These are phyloP conservation scores for Seriola aureovittata DNA, from an alignment of 2,113 vertebrate species.

Conservation along the genomic window DNA sequence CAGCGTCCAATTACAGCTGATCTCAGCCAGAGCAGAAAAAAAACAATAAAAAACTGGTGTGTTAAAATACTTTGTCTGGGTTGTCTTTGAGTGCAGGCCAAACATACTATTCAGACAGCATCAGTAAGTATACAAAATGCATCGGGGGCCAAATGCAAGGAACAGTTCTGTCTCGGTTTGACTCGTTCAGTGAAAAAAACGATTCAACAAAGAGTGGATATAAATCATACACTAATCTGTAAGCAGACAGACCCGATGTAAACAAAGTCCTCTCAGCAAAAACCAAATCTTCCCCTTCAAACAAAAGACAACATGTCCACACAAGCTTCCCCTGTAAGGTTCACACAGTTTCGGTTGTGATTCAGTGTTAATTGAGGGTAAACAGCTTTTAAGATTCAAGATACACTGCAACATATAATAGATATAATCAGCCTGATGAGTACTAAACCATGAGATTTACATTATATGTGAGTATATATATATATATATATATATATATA, in stretches of 20 bases:
- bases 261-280: conserved; percentile 27
- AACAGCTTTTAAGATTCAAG: not conserved
- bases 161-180: conserved; percentile 22
- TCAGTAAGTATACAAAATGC: not conserved
- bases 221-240: not conserved
- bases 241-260: not conserved
- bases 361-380: not conserved
- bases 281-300: conserved; percentile 6
- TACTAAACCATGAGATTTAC: not conserved
- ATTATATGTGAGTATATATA: not conserved
- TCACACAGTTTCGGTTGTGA: not conserved
- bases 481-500: not conserved
- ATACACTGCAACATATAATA: not conserved
- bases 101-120: conserved; percentile 28
- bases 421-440: not conserved
- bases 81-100: conserved; percentile 42
- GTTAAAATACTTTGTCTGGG: conserved; percentile 56
- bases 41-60: not conserved
- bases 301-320: not conserved
- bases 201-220: not conserved
- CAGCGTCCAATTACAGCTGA: conserved; percentile 41
- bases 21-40: conserved; percentile 37
- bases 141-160: conserved; percentile 2
- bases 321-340: not conserved
- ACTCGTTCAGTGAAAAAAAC: not conserved